Evolutionary conservation across 2,888 invertebrate genomes (phyloP).

Genomic region (Brachyptera risi): DNA sequence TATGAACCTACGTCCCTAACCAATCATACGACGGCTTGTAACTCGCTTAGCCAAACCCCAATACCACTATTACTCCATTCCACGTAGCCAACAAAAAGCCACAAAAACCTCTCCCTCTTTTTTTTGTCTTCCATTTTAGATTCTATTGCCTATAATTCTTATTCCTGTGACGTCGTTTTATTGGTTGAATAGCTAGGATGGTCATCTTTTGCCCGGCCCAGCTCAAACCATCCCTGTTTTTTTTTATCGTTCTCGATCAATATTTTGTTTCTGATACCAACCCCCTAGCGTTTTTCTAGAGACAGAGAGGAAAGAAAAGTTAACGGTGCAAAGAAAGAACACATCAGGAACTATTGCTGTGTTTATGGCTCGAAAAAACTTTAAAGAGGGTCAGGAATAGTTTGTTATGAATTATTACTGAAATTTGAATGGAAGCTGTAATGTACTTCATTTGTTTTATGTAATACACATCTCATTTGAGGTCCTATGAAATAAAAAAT

Average conservation of each 20-base stretch:
- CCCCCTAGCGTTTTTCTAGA: background rate
- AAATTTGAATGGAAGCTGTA: no score
- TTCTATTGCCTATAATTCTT: conserved; percentile 32
- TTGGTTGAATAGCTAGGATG: conserved; percentile 27
- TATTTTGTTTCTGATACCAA: conserved; percentile 28
- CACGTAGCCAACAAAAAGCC: conserved; percentile 13
- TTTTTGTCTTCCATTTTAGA: conserved; percentile 31
- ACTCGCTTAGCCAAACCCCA: conserved; percentile 21
- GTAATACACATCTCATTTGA: no score
- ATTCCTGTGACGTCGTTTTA: conserved; percentile 30
- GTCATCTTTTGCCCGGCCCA: conserved; percentile 26
- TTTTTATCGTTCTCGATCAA: conserved; percentile 20
- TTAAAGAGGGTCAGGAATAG: no score
- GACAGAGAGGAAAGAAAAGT: background rate
- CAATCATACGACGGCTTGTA: conserved; percentile 25
- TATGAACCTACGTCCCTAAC: background rate
- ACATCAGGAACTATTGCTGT: no score
- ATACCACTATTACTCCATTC: conserved; percentile 21
- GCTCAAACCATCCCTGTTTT: background rate
- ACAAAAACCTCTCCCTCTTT: conserved; percentile 8
- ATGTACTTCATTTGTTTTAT: no score
- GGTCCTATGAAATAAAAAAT: no score
- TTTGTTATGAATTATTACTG: no score
- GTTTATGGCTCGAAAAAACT: no score
- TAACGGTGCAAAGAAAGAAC: background rate